These are phyloP conservation scores for Pseudachorutes palmiensis DNA, from an alignment of 1,140 invertebrate species.

Conservation along the genomic window DNA sequence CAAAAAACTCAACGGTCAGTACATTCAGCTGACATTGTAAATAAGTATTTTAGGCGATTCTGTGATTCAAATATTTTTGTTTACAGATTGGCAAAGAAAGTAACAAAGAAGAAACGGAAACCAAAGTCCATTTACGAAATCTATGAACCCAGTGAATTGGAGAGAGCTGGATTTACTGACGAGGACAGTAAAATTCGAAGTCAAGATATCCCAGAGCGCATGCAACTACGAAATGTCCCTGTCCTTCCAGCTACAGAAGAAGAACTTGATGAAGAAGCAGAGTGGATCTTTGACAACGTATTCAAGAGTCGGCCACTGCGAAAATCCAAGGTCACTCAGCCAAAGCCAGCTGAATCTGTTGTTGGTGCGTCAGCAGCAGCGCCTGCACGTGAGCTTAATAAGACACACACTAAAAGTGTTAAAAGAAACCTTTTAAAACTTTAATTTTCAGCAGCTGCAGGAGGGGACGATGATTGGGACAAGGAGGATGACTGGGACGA, in stretches of 20 bases:
- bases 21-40: slow-evolving; percentile 12
- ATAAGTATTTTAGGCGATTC: slow-evolving; percentile 24
- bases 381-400: background rate
- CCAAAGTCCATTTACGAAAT: slow-evolving; percentile 90
- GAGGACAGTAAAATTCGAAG: slow-evolving; percentile 84
- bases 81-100: slow-evolving; percentile 47
- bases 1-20: slow-evolving; percentile 28
- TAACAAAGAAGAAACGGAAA: slow-evolving; percentile 64
- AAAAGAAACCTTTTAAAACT: background rate
- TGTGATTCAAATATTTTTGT: background rate
- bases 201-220: slow-evolving; percentile 81
- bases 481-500: slow-evolving; percentile 25
- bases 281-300: slow-evolving; percentile 97
- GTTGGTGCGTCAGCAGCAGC: background rate
- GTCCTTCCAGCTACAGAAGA: slow-evolving; percentile 70
- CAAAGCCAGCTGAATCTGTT: too few species aligned
- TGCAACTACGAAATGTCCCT: slow-evolving; percentile 80
- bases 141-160: slow-evolving; percentile 94
- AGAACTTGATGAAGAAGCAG: slow-evolving; percentile 87
- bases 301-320: too few species aligned
- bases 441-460: slow-evolving; percentile 4
- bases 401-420: background rate
- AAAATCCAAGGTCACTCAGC: too few species aligned
- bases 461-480: slow-evolving; percentile 23
- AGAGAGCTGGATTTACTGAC: slow-evolving; percentile 90